Conservation (phyloP, 2,888 invertebrate genomes). For the Chymomyza caudatula region DNA sequence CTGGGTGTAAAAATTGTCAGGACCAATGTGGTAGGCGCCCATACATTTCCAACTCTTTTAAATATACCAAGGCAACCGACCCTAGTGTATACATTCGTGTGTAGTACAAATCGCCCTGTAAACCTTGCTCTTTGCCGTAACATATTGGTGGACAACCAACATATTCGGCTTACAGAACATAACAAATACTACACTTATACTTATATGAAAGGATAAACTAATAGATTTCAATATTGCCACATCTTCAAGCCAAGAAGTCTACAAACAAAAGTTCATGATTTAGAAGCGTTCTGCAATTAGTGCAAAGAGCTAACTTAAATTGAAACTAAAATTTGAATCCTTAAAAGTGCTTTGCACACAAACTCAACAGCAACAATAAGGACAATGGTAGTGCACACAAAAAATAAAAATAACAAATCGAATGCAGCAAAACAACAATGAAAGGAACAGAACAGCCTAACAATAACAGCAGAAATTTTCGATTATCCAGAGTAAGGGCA, state of each 20-base stretch:
- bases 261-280: background rate
- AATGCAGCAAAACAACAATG: background rate
- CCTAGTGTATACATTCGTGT: no score
- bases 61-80: no score
- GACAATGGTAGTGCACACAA: background rate
- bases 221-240: background rate
- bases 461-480: conserved; percentile 12
- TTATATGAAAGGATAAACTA: no score
- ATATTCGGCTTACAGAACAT: no score
- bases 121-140: no score
- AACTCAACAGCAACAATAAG: background rate
- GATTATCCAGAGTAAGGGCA: conserved; percentile 4
- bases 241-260: background rate
- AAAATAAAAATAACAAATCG: background rate
- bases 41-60: no score
- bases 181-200: no score
- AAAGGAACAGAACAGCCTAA: conserved; percentile 6
- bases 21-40: no score
- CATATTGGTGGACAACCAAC: no score
- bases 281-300: background rate
- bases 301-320: background rate
- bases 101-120: no score
- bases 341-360: background rate
- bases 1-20: no score
- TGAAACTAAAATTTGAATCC: background rate